Conservation (phyloP, 2,113 vertebrate genomes). For the Vulpes ferrilata region DNA sequence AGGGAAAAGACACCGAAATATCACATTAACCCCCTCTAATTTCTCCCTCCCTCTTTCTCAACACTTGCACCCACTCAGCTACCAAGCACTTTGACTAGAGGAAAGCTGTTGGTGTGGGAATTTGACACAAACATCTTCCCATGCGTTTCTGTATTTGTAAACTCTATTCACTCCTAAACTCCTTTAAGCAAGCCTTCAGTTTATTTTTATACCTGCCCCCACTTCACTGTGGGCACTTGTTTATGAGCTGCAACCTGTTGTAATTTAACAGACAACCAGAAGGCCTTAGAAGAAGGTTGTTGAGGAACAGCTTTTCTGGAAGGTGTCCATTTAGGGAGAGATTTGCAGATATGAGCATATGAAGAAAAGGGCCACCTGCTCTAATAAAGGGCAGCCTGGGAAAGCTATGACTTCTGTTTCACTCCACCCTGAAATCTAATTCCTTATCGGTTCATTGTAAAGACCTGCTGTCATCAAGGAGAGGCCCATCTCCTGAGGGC, state of each 20-base stretch:
- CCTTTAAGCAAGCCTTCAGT: slow-evolving; percentile 57
- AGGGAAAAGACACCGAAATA: slow-evolving; percentile 65
- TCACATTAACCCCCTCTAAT: slow-evolving; percentile 47
- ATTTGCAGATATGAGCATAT: neutral
- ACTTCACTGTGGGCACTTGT: slow-evolving; percentile 67
- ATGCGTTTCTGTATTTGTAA: slow-evolving; percentile 80
- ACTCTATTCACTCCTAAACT: slow-evolving; percentile 59
- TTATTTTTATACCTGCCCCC: slow-evolving; percentile 75
- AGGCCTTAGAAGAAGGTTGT: slow-evolving; percentile 5
- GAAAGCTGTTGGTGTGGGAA: slow-evolving; percentile 77
- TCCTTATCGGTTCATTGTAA: neutral
- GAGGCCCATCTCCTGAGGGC: neutral
- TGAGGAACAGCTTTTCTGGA: slow-evolving; percentile 20
- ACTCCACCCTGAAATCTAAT: neutral
- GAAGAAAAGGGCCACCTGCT: neutral
- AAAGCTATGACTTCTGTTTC: neutral
- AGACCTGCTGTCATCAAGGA: neutral
- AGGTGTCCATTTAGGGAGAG: neutral
- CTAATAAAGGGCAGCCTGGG: neutral
- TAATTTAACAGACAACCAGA: slow-evolving; percentile 20
- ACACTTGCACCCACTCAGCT: slow-evolving; percentile 73
- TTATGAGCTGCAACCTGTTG: slow-evolving; percentile 65
- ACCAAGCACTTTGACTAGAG: slow-evolving; percentile 63
- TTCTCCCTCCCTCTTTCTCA: slow-evolving; percentile 29
- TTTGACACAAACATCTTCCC: slow-evolving; percentile 75